A percentile compares a stretch with the other conserved stretches of the same genome.
These are phyloP conservation scores for Diorhabda carinulata DNA, from an alignment of 1,140 invertebrate genomes.

Conservation along the genomic window DNA sequence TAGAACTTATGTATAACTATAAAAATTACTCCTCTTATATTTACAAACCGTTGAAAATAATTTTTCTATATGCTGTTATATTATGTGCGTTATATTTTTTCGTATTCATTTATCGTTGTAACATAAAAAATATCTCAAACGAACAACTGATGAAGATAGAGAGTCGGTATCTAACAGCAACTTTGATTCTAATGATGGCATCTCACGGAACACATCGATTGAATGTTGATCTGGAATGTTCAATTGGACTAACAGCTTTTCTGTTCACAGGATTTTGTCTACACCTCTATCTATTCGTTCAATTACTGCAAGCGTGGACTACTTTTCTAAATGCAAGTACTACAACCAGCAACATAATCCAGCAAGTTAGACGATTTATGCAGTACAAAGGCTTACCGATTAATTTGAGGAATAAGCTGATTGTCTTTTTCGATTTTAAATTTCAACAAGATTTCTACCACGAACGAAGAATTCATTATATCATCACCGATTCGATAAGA, in stretches of 20 bases:
- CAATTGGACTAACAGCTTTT: no score
- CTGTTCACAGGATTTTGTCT: no score
- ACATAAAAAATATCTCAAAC: neutral
- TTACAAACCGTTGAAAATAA: conserved; percentile 7
- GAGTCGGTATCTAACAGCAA: neutral
- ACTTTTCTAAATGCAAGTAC: conserved; percentile 6
- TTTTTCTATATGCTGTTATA: conserved; percentile 1
- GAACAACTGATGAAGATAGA: neutral
- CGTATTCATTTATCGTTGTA: neutral
- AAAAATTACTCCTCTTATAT: conserved; percentile 13
- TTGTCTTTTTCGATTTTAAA: conserved; percentile 34
- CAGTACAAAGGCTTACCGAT: conserved; percentile 29
- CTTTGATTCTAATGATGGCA: conserved; percentile 4
- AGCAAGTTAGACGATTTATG: conserved; percentile 31
- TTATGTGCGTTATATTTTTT: neutral
- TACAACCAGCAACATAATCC: conserved; percentile 4
- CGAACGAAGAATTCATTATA: conserved; percentile 27
- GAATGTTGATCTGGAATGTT: no score
- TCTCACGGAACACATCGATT: neutral
- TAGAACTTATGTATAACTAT: conserved; percentile 2
- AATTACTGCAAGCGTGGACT: conserved; percentile 12
- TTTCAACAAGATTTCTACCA: conserved; percentile 37
- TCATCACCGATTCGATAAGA: conserved; percentile 24
- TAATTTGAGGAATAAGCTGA: conserved; percentile 24
- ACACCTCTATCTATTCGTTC: neutral